Evolutionary conservation across 2,113 vertebrate species (phyloP).

Genomic region (Pithys albifrons): DNA sequence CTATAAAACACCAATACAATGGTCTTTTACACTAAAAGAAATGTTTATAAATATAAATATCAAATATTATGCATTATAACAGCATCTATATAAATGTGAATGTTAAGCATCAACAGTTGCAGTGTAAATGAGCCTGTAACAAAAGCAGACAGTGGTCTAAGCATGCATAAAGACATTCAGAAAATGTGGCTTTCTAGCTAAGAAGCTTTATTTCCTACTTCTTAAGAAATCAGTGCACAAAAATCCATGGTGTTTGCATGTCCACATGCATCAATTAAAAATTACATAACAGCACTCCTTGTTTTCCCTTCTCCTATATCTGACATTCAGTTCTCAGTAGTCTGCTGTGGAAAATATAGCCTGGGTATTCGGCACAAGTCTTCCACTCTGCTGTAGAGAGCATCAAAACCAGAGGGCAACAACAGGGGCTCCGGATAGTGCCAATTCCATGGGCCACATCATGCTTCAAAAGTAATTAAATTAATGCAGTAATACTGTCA

Average conservation of each 20-base stretch:
- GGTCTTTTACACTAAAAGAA: background rate
- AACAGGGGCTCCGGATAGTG: fast-evolving
- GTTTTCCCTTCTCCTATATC: background rate
- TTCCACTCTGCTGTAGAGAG: background rate
- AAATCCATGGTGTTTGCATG: fast-evolving
- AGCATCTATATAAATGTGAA: background rate
- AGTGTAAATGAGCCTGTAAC: background rate
- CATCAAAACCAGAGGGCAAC: background rate
- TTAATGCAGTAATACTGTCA: background rate
- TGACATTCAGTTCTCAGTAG: background rate
- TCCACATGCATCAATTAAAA: background rate
- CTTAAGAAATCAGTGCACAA: background rate
- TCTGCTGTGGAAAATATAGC: background rate
- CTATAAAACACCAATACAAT: background rate
- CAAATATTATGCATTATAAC: background rate
- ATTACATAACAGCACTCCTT: background rate
- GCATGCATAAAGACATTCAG: background rate
- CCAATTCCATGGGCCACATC: background rate
- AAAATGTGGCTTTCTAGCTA: background rate
- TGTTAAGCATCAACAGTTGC: background rate
- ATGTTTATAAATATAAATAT: background rate
- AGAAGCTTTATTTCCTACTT: background rate
- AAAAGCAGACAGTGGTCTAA: background rate
- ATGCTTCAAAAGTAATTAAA: background rate
- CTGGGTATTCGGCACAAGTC: background rate